Evolutionary conservation across 2,113 vertebrate genomes (phyloP).

Genomic region (Lathamus discolor): DNA sequence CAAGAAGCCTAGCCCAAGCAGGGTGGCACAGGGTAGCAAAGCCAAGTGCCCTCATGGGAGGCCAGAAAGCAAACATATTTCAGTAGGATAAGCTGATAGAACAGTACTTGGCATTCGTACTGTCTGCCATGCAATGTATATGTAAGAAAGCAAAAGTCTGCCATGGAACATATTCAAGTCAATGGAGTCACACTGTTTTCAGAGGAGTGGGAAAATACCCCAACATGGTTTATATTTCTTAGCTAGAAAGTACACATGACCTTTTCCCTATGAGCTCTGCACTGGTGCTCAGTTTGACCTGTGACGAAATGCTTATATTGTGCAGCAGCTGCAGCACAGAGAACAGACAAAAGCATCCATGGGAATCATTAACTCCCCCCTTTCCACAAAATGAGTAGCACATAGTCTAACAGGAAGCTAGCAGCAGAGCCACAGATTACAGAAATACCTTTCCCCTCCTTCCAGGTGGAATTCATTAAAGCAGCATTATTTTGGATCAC

Average conservation of each 20-base stretch:
- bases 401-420: neutral
- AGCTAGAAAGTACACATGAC: neutral
- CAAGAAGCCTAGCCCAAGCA: neutral
- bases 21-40: neutral
- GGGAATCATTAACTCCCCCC: fast-evolving
- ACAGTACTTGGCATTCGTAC: fast-evolving
- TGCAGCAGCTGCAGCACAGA: neutral
- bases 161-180: neutral
- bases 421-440: neutral
- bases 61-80: neutral
- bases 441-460: neutral
- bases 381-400: neutral
- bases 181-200: neutral
- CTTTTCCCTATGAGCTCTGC: neutral
- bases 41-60: neutral
- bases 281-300: neutral
- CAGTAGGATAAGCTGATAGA: neutral
- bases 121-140: neutral
- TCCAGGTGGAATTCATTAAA: neutral
- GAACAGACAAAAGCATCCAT: neutral
- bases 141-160: neutral
- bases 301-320: neutral
- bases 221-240: neutral
- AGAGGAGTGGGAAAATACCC: neutral
- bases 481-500: neutral